A percentile compares a stretch with the other conserved stretches of the same genome.
These are phyloP conservation scores for Chelonus insularis DNA, from an alignment of 1,140 invertebrate genomes.

Conservation along the genomic window DNA sequence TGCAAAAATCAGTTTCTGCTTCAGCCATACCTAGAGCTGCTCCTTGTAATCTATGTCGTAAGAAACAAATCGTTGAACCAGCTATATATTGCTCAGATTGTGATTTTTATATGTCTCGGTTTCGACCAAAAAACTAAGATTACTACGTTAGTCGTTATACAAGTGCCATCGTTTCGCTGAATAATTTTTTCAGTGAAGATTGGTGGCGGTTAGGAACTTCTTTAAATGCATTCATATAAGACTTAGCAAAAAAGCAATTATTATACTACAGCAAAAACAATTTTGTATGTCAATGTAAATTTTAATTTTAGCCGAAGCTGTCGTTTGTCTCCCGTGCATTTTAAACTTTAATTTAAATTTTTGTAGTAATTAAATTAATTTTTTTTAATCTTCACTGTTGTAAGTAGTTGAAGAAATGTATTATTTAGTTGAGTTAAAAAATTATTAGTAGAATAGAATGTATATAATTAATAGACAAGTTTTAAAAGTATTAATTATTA, in stretches of 20 bases:
- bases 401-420: neutral
- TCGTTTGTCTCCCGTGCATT: no score
- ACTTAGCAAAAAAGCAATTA: no score
- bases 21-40: conserved; percentile 57
- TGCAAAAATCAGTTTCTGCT: conserved; percentile 49
- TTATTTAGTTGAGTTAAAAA: neutral
- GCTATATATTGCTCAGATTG: conserved; percentile 85
- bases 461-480: conserved; percentile 8
- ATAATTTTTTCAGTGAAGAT: neutral
- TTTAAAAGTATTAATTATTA: conserved; percentile 19
- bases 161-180: neutral
- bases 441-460: no score
- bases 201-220: no score
- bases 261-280: no score
- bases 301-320: no score
- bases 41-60: conserved; percentile 81
- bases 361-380: no score
- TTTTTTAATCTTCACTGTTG: neutral
- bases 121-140: conserved; percentile 64
- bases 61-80: conserved; percentile 74
- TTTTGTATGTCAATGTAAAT: no score
- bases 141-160: neutral
- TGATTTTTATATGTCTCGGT: conserved; percentile 89
- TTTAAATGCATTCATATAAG: no score
- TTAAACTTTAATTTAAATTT: no score